phyloP scores from a whole-genome alignment of 64 coral and sea anemone genomes.

The Platygyra sinensis region DNA sequence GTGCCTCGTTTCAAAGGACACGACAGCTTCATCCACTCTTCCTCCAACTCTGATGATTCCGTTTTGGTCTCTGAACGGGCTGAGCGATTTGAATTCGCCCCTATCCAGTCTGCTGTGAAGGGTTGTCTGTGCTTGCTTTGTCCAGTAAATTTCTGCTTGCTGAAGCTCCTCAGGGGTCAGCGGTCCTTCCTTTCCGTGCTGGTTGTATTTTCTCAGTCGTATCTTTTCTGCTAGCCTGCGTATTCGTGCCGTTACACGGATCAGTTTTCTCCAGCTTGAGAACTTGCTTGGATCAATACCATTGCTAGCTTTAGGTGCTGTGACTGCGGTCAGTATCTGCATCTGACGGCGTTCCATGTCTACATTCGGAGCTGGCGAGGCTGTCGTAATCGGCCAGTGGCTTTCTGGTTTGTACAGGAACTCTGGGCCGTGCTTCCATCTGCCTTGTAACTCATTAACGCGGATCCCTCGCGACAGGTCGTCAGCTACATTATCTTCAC shows the following conservation, averaged over 20 bases:
- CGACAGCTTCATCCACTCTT: background rate
- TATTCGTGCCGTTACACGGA: conserved; percentile 30
- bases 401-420: conserved; percentile 38
- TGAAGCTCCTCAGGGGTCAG: conserved; percentile 35
- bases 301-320: too few relatives aligned
- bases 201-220: background rate
- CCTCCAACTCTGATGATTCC: conserved; percentile 56
- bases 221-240: conserved; percentile 38
- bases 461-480: conserved; percentile 56
- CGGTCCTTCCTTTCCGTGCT: conserved; percentile 17
- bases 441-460: conserved; percentile 20
- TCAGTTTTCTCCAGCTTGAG: conserved; percentile 53
- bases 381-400: conserved; percentile 20
- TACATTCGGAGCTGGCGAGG: background rate
- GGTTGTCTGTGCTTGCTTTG: conserved; percentile 8
- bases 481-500: conserved; percentile 48
- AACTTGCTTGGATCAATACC: conserved; percentile 16
- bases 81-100: conserved; percentile 49
- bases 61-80: conserved; percentile 34
- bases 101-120: background rate
- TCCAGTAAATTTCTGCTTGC: conserved; percentile 3
- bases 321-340: too few relatives aligned
- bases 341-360: background rate
- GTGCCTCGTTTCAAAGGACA: conserved; percentile 28
- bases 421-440: conserved; percentile 42